Base-by-base conservation (phyloP, 2,797 vertebrate genomes). In the Delichon dasypus region DNA sequence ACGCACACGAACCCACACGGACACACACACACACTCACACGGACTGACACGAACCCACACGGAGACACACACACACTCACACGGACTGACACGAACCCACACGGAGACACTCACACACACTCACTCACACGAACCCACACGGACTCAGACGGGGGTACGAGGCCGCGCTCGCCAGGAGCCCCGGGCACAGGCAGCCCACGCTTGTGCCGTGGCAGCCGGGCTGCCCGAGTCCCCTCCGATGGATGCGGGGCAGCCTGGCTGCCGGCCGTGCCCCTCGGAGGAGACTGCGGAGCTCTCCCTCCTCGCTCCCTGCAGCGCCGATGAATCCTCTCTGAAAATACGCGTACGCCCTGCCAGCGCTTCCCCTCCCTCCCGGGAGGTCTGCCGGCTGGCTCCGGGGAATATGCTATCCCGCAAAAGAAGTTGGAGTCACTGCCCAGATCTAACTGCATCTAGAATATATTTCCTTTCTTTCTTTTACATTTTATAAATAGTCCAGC, bases 391-490 rank as follows among this genome's bases (percentile, higher is more conserved):
- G 21, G 44, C 1, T 5, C 54, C 76, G 36, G n/a, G 54, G 66
- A 72, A 75, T 53, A 22, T 2, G 0, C 1, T 1, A 5, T 53
- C 40, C 36, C 40, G 11, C 44, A 23, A 45, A 34, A 73, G 84
- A 64, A 72, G 36, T 0, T n/a, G 71, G 70, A 88, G 67, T 67
- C 74, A 40, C 60, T 40, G 85, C 77, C 57, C 84, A 85, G 65
- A 64, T 64, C 73, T 68, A 34, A 66, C 88, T 80, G 50, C 88
- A 71, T 90, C 71, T 76, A 90, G 53, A 95, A 74, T 50, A 26
- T n/a, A 85, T 85, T 96, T 96, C 96, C 95, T 96, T 85, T 93
- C 89, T 93, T 96, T 96, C 93, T 96, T 94, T 78, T 74, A 34
- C 4, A 8, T 80, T 89, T 93, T 89, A 96, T 93, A 94, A 96